Evolutionary conservation across 2,797 vertebrate species (phyloP).

Genomic region (Tolypeutes matacus): DNA sequence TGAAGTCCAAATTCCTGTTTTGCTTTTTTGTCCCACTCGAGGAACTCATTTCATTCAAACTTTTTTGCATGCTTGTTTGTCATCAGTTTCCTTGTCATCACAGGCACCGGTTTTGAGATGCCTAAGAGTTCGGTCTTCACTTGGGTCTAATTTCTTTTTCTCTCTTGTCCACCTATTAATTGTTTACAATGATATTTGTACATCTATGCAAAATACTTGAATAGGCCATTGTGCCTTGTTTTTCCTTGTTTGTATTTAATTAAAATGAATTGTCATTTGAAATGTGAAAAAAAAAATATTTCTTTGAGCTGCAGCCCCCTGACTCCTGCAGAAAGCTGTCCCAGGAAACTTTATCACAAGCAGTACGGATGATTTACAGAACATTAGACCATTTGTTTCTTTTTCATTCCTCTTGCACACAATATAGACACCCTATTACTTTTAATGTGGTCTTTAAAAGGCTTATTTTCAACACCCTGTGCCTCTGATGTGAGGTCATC

Average conservation of each 20-base stretch:
- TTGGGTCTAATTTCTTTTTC: constrained; percentile 14
- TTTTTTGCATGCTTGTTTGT: rapidly evolving
- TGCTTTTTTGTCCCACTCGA: neutral
- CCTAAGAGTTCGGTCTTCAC: neutral
- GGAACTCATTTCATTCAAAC: rapidly evolving
- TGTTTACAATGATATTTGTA: constrained; percentile 89
- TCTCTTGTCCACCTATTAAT: constrained; percentile 80
- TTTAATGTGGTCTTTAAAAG: neutral
- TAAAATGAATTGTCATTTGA: constrained; percentile 86
- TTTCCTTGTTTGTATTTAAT: constrained; percentile 89
- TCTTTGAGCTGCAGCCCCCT: neutral
- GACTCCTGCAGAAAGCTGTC: neutral
- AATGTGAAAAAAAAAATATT: neutral
- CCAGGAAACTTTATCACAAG: neutral
- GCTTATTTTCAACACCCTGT: neutral
- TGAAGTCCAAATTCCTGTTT: rapidly evolving
- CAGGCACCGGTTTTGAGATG: neutral
- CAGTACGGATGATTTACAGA: neutral
- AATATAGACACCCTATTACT: neutral
- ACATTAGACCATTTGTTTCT: neutral
- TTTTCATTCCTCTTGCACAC: neutral
- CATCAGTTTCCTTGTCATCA: rapidly evolving
- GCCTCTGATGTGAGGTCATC: neutral
- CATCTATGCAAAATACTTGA: constrained; percentile 95
- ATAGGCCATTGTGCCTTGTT: constrained; percentile 90